phyloP scores from a whole-genome alignment of 2,113 vertebrate genomes.

The Anarrhichthys ocellatus region DNA sequence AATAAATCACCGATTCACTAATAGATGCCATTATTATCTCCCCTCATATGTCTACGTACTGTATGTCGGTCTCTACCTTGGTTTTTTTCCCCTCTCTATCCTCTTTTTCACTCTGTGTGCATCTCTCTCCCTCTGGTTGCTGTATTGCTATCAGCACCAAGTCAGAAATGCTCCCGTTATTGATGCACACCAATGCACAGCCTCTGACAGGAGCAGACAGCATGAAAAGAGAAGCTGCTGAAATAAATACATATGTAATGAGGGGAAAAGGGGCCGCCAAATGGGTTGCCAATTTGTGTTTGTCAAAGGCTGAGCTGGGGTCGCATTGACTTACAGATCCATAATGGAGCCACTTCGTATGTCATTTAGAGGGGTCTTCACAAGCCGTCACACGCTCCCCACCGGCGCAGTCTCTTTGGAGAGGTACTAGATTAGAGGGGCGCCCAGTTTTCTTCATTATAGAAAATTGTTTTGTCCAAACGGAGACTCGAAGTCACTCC shows the following conservation, averaged over 20 bases:
- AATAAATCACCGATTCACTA: neutral
- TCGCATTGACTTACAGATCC: constrained; percentile 75
- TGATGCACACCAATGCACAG: constrained; percentile 72
- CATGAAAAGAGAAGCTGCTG: constrained; percentile 76
- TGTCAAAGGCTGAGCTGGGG: constrained; percentile 68
- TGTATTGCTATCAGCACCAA: constrained; percentile 64
- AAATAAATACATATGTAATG: constrained; percentile 80
- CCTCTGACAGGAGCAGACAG: constrained; percentile 71
- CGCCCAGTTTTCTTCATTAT: constrained; percentile 60
- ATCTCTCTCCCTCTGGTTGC: constrained; percentile 38
- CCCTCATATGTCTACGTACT: constrained; percentile 18
- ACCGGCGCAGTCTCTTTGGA: constrained; percentile 26
- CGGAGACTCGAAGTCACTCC: constrained; percentile 49
- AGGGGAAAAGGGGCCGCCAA: constrained; percentile 62
- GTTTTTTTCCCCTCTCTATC: constrained; percentile 5
- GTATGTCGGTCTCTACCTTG: constrained; percentile 1
- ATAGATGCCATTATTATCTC: constrained; percentile 4
- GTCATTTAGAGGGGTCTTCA: constrained; percentile 65
- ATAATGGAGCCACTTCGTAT: constrained; percentile 74
- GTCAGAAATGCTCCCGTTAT: constrained; percentile 74
- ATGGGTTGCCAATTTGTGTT: constrained; percentile 77
- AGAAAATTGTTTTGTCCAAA: constrained; percentile 68
- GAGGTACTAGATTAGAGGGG: constrained; percentile 54
- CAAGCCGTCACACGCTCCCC: constrained; percentile 39
- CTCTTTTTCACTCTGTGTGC: constrained; percentile 9